Percentiles rank a stretch among this genome's conserved stretches.
phyloP scores from a whole-genome alignment of 2,797 vertebrate genomes.

The Halcyon leucocephala region DNA sequence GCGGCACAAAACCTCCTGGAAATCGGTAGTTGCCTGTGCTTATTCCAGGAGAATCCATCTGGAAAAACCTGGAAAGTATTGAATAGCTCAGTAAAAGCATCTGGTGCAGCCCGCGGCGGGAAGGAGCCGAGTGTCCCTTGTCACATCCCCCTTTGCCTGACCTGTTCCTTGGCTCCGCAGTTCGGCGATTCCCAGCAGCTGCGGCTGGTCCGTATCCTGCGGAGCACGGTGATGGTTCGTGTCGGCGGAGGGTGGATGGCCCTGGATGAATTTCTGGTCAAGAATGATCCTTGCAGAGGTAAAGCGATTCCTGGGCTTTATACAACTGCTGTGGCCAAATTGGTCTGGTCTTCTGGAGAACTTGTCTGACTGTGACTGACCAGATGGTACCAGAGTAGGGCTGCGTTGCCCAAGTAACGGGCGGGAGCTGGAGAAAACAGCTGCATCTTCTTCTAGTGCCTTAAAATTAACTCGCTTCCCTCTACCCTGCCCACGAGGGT shows the following conservation, averaged over 20 bases:
- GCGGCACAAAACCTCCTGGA: not conserved
- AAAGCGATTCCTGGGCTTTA: conserved; percentile 4
- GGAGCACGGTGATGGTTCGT: conserved; percentile 98
- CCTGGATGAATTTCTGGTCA: conserved; percentile 96
- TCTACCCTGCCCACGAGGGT: not conserved
- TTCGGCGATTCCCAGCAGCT: conserved; percentile 99
- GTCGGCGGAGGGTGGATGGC: conserved; percentile 99
- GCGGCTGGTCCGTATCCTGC: conserved; percentile 95
- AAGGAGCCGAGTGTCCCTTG: not conserved
- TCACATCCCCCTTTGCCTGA: not conserved
- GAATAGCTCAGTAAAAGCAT: accelerated
- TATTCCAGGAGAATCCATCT: not conserved
- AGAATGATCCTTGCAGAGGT: conserved; percentile 99
- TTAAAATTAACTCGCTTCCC: not conserved
- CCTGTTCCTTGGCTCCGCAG: conserved; percentile 74
- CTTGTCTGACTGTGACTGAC: not conserved
- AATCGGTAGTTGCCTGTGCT: accelerated
- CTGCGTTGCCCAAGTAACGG: not conserved
- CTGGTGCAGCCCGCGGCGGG: conserved; percentile 58
- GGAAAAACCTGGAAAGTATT: not conserved
- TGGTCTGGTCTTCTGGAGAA: not conserved
- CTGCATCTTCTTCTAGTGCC: not conserved
- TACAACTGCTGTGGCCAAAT: accelerated
- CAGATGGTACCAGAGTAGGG: not conserved
- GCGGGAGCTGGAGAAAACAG: not conserved